Conservation (phyloP, 2,113 vertebrate genomes). For the Siphamia tubifer region DNA sequence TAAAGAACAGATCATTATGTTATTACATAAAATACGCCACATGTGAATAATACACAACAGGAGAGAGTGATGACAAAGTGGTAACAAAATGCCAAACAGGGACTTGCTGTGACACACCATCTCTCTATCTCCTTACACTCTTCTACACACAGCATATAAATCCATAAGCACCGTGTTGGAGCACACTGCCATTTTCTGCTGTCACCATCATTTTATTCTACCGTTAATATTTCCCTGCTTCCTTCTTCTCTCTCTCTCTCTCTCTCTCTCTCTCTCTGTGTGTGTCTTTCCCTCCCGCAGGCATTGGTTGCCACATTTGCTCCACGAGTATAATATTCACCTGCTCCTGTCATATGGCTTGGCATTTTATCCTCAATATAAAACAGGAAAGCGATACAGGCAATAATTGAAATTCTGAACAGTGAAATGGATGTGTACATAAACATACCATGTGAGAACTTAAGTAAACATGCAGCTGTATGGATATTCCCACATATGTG, state of each 20-base stretch:
- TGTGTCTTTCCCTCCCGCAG: constrained; percentile 35
- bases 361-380: constrained; percentile 21
- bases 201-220: constrained; percentile 71
- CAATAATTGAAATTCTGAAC: constrained; percentile 50
- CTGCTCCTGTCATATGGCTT: constrained; percentile 43
- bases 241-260: constrained; percentile 11
- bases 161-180: constrained; percentile 60
- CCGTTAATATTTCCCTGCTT: constrained; percentile 64
- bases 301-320: constrained; percentile 47
- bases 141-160: constrained; percentile 40
- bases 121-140: constrained; percentile 13
- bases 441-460: no score
- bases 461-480: no score
- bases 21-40: constrained; percentile 6
- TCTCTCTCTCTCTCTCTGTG: background rate
- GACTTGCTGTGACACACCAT: background rate
- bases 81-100: constrained; percentile 22
- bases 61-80: constrained; percentile 12
- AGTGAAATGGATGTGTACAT: background rate
- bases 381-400: background rate
- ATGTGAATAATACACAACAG: constrained; percentile 5
- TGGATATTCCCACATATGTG: no score
- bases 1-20: constrained; percentile 24
- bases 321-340: constrained; percentile 58
- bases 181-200: constrained; percentile 64